Percentiles rank a stretch among this genome's conserved stretches.
phyloP scores from a whole-genome alignment of 2,797 vertebrate genomes.

The Hephaestus fuliginosus region DNA sequence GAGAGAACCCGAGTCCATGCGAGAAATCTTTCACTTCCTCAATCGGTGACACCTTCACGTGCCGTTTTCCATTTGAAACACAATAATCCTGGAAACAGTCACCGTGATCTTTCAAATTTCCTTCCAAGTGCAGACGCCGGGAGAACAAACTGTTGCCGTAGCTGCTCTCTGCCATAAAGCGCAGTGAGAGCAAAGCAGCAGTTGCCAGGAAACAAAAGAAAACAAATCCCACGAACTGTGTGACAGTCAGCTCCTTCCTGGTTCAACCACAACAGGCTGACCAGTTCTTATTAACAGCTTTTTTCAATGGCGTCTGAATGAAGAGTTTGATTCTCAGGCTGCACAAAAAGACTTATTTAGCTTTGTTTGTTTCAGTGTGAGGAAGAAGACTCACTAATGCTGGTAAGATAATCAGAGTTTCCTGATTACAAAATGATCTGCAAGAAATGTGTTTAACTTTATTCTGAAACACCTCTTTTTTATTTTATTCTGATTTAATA shows the following conservation, averaged over 20 bases:
- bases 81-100: conserved; percentile 5
- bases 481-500: not conserved
- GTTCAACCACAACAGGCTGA: not conserved
- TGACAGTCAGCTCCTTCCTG: not conserved
- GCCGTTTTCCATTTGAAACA: not conserved
- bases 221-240: conserved; percentile 53
- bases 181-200: conserved; percentile 16
- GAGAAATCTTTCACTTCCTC: not conserved
- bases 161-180: conserved; percentile 3
- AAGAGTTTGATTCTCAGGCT: conserved; percentile 55
- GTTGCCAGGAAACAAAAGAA: conserved; percentile 70
- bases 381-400: not conserved
- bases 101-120: not conserved
- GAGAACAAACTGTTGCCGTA: conserved; percentile 1
- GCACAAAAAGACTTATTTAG: conserved; percentile 3
- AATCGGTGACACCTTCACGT: not conserved
- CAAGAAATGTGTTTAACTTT: not conserved
- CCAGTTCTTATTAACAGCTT: conserved; percentile 37
- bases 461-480: not conserved
- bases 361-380: not conserved
- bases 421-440: not conserved
- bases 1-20: too few relatives aligned
- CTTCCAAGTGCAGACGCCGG: not conserved
- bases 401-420: conserved; percentile 33
- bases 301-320: conserved; percentile 36